A percentile compares a stretch with the other conserved stretches of the same genome.
Conservation (phyloP, 2,113 vertebrate genomes). For the Upupa epops region DNA sequence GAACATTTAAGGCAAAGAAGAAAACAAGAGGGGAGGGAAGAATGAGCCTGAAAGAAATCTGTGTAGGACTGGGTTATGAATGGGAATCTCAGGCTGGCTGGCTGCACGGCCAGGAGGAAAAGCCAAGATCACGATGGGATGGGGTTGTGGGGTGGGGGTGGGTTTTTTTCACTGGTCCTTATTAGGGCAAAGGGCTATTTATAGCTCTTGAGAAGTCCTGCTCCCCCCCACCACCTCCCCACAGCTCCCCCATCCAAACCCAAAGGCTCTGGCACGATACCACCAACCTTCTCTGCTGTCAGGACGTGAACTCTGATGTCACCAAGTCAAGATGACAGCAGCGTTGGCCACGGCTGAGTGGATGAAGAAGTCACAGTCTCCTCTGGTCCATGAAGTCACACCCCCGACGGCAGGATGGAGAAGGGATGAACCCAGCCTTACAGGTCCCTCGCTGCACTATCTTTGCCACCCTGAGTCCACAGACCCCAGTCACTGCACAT, state of each 20-base stretch:
- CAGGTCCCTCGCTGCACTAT: neutral
- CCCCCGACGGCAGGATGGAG: neutral
- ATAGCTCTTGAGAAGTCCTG: neutral
- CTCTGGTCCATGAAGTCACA: neutral
- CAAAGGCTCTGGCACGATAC: neutral
- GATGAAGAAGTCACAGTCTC: neutral
- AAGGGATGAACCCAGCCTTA: neutral
- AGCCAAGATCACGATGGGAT: neutral
- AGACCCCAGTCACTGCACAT: neutral
- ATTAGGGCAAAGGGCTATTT: constrained; percentile 6
- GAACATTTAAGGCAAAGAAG: neutral
- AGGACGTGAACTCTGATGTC: neutral
- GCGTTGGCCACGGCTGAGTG: neutral
- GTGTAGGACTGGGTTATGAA: neutral
- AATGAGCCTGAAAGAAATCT: neutral
- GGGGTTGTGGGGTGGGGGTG: too few relatives aligned
- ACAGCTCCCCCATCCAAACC: neutral
- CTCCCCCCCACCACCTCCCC: too few relatives aligned
- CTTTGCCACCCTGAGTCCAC: neutral
- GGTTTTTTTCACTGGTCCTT: neutral
- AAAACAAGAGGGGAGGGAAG: neutral
- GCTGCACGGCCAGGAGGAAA: neutral
- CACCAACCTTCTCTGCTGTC: neutral
- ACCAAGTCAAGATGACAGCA: neutral
- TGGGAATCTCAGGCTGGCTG: neutral